Percentiles rank a stretch among this genome's conserved stretches.
Conservation (phyloP, 2,113 vertebrate species). For the Nycticebus coucang region DNA sequence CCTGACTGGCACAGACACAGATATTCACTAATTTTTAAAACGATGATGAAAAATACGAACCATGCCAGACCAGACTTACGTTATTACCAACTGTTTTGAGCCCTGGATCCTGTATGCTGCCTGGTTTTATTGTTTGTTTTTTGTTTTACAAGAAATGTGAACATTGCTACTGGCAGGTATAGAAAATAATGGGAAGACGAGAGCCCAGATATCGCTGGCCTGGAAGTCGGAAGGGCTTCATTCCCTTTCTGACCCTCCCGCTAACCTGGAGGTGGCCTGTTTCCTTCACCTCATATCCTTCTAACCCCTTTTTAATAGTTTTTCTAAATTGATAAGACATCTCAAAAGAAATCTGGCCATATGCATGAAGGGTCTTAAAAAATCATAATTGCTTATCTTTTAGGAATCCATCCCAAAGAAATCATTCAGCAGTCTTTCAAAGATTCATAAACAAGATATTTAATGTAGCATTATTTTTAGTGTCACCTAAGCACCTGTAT, state of each 20-base stretch:
- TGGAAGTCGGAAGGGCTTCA: neutral
- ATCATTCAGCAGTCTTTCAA: slow-evolving; percentile 21
- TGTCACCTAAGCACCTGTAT: neutral
- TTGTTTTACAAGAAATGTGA: neutral
- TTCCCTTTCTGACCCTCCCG: neutral
- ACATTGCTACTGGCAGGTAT: neutral
- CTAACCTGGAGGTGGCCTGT: neutral
- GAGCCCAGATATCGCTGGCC: neutral
- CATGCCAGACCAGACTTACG: neutral
- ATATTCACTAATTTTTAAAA: neutral
- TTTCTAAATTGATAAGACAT: neutral
- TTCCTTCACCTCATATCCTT: neutral
- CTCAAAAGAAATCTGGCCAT: neutral
- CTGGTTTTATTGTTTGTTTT: neutral
- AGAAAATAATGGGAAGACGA: neutral
- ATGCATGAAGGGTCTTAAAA: neutral
- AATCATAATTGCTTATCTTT: neutral
- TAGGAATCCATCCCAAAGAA: slow-evolving; percentile 27
- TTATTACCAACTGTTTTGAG: neutral
- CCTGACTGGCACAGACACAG: neutral
- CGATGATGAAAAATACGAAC: neutral
- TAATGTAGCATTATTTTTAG: slow-evolving; percentile 9
- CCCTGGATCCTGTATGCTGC: neutral
- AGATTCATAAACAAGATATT: neutral
- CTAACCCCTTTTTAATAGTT: neutral